These are phyloP conservation scores for Myripristis jacobus DNA, from an alignment of 2,797 vertebrate genomes.

Conservation along the genomic window DNA sequence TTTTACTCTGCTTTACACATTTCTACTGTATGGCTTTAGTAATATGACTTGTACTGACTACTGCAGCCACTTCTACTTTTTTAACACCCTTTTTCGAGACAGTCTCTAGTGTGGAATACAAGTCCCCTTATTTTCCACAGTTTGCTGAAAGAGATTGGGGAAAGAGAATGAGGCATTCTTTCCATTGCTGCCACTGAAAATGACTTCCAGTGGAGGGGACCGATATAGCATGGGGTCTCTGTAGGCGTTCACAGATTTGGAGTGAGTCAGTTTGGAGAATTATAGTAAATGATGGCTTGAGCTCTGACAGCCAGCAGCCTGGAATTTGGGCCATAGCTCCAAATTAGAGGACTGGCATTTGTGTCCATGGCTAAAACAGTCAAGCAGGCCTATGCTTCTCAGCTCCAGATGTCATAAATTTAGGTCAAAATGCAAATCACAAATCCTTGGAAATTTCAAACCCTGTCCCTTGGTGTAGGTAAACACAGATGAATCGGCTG, in stretches of 20 bases:
- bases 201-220: slow-evolving; percentile 56
- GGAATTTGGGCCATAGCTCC: slow-evolving; percentile 66
- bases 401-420: slow-evolving; percentile 51
- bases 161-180: slow-evolving; percentile 45
- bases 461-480: background rate
- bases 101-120: slow-evolving; percentile 6
- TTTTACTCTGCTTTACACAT: background rate
- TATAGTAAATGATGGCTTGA: slow-evolving; percentile 59
- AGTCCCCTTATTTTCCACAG: slow-evolving; percentile 47
- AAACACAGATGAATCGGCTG: slow-evolving; percentile 11
- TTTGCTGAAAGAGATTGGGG: slow-evolving; percentile 36
- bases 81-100: slow-evolving; percentile 24
- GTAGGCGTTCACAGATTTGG: slow-evolving; percentile 37
- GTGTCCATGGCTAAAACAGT: slow-evolving; percentile 46
- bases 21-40: background rate
- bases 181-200: slow-evolving; percentile 63
- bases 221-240: slow-evolving; percentile 50
- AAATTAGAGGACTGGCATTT: slow-evolving; percentile 54
- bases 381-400: slow-evolving; percentile 8
- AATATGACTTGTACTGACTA: background rate
- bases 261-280: slow-evolving; percentile 57
- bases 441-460: slow-evolving; percentile 30
- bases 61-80: slow-evolving; percentile 13
- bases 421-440: slow-evolving; percentile 45
- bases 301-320: slow-evolving; percentile 56